phyloP scores from a whole-genome alignment of 2,888 invertebrate genomes.

The Cheiracanthium punctorium region DNA sequence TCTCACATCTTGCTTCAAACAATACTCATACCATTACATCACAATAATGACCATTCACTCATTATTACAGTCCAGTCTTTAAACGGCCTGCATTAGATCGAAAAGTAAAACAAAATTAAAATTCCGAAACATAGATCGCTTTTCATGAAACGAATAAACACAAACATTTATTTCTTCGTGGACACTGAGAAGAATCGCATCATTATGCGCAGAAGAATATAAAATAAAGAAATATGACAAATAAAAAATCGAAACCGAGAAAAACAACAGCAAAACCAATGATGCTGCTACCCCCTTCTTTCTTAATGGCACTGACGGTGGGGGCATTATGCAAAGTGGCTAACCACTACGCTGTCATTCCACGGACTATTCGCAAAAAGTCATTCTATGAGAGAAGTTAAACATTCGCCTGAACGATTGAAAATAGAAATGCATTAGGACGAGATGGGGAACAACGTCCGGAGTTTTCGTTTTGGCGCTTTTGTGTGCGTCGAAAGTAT shows the following conservation, averaged over 20 bases:
- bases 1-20: too few relatives aligned
- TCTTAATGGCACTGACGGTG: conserved; percentile 5
- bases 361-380: neutral
- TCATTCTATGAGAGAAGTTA: neutral
- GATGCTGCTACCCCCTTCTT: neutral
- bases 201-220: neutral
- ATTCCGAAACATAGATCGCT: too few relatives aligned
- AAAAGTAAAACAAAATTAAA: too few relatives aligned
- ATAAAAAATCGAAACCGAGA: too few relatives aligned
- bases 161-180: too few relatives aligned
- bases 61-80: too few relatives aligned
- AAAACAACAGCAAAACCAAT: conserved; percentile 29
- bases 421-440: conserved; percentile 4
- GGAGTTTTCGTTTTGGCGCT: neutral
- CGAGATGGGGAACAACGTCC: neutral
- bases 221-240: conserved; percentile 12
- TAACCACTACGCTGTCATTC: neutral
- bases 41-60: too few relatives aligned
- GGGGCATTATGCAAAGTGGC: conserved; percentile 15
- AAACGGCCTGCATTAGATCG: too few relatives aligned
- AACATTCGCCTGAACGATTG: neutral
- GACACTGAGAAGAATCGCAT: too few relatives aligned
- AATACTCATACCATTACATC: too few relatives aligned
- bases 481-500: neutral
- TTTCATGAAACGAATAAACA: too few relatives aligned